phyloP scores from a whole-genome alignment of 2,797 vertebrate species.

The Choloepus didactylus region DNA sequence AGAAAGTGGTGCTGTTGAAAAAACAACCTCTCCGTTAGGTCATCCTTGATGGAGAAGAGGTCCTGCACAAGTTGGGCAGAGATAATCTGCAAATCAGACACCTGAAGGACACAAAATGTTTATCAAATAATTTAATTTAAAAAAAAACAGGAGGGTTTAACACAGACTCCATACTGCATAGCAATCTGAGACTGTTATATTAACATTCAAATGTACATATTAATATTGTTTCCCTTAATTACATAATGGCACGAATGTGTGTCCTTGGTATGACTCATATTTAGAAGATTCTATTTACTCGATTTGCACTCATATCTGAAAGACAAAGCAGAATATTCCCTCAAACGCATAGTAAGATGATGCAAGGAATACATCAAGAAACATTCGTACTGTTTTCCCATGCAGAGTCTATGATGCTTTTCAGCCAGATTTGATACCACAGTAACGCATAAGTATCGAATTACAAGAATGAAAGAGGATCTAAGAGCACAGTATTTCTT shows the following conservation, averaged over 20 bases:
- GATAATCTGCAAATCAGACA: slow-evolving; percentile 49
- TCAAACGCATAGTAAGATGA: background rate
- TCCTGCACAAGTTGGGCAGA: slow-evolving; percentile 42
- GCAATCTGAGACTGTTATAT: background rate
- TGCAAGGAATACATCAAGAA: background rate
- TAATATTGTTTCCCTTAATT: background rate
- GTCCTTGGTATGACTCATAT: background rate
- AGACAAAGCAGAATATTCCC: slow-evolving; percentile 33
- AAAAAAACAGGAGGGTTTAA: background rate
- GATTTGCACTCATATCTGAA: slow-evolving; percentile 18
- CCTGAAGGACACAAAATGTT: slow-evolving; percentile 31
- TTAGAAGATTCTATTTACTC: slow-evolving; percentile 7
- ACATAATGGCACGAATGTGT: background rate
- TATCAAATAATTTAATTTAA: slow-evolving; percentile 8
- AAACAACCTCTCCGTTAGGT: slow-evolving; percentile 72
- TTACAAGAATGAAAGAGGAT: slow-evolving; percentile 78
- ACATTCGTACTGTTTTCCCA: background rate
- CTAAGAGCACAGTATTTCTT: slow-evolving; percentile 78
- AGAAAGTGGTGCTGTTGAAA: slow-evolving; percentile 79
- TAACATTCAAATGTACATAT: background rate
- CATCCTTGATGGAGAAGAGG: slow-evolving; percentile 20
- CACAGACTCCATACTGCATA: slow-evolving; percentile 2
- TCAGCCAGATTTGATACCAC: background rate
- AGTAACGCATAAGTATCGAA: slow-evolving; percentile 74
- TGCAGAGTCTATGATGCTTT: slow-evolving; percentile 63